phyloP scores from a whole-genome alignment of 2,113 vertebrate species.

The Poeciliopsis turrubarensis region DNA sequence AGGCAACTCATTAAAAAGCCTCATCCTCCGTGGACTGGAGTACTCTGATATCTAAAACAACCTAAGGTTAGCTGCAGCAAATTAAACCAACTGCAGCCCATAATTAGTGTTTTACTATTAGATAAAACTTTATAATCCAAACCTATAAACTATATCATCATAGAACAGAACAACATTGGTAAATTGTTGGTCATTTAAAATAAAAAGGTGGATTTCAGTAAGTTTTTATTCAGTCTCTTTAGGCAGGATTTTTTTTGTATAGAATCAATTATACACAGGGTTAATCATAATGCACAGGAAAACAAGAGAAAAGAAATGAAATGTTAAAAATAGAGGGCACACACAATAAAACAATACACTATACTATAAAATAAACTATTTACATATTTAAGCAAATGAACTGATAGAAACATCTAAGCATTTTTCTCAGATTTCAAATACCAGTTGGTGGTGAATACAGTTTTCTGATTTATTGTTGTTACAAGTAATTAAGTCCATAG shows the following conservation, averaged over 20 bases:
- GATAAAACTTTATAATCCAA: not conserved
- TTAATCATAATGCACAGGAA: not conserved
- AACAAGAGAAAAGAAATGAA: not conserved
- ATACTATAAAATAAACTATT: not conserved
- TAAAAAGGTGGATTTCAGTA: no score
- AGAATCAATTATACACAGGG: not conserved
- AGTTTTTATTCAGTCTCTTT: no score
- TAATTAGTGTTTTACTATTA: not conserved
- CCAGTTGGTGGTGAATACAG: no score
- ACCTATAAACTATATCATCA: not conserved
- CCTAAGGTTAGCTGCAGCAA: no score
- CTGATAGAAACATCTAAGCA: not conserved
- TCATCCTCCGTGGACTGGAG: conserved; percentile 18
- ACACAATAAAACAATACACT: not conserved
- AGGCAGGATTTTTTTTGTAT: not conserved
- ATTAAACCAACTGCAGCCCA: not conserved
- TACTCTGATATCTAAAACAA: conserved; percentile 15
- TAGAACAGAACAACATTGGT: not conserved
- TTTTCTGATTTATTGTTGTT: no score
- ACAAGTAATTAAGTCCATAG: no score
- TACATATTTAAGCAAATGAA: not conserved
- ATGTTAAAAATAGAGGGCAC: not conserved
- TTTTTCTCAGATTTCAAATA: no score
- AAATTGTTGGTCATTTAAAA: not conserved
- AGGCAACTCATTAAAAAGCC: conserved; percentile 19